phyloP scores from a whole-genome alignment of 2,113 vertebrate genomes.

The Solea senegalensis region DNA sequence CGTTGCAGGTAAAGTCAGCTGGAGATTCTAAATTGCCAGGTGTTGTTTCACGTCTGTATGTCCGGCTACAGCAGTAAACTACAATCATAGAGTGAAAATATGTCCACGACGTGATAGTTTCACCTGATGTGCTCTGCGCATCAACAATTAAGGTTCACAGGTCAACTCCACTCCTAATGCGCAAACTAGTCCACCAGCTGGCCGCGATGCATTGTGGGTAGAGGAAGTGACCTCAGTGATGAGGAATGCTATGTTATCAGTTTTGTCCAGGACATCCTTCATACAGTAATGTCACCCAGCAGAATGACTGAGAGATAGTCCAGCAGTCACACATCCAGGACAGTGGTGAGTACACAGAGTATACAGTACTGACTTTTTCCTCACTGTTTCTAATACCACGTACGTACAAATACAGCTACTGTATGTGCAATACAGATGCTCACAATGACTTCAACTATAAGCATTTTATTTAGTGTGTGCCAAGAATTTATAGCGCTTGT shows the following conservation, averaged over 20 bases:
- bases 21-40: no score
- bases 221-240: conserved; percentile 63
- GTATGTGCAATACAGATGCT: no score
- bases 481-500: no score
- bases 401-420: no score
- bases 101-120: not conserved
- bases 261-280: conserved; percentile 60
- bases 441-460: no score
- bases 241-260: conserved; percentile 63
- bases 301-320: conserved; percentile 48
- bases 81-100: not conserved
- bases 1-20: no score
- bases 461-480: no score
- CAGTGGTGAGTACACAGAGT: conserved; percentile 7
- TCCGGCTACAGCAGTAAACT: no score
- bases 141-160: not conserved
- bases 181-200: conserved; percentile 54
- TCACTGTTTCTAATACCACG: no score
- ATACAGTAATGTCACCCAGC: conserved; percentile 55
- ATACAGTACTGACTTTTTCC: no score
- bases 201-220: conserved; percentile 50
- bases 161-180: conserved; percentile 21
- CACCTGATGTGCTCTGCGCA: not conserved
- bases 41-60: no score
- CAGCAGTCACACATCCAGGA: conserved; percentile 12